These are phyloP conservation scores for Tenebrio molitor DNA, from an alignment of 1,140 invertebrate species.

Conservation along the genomic window DNA sequence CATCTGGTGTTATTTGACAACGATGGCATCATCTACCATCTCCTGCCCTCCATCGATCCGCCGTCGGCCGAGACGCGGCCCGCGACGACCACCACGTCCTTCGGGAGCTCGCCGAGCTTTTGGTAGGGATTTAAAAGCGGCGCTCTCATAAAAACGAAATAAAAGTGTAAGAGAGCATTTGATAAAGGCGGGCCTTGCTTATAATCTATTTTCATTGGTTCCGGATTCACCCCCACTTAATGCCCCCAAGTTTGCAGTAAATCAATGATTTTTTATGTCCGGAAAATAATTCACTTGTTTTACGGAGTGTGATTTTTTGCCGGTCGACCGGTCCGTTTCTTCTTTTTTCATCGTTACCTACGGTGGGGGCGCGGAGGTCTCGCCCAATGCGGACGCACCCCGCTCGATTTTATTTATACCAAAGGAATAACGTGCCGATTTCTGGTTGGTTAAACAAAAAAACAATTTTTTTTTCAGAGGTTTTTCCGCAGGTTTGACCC, in stretches of 20 bases:
- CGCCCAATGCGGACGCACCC: not conserved
- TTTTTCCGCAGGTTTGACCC: not conserved
- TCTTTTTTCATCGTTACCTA: too few relatives aligned
- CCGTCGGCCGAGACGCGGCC: not conserved
- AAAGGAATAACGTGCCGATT: not conserved
- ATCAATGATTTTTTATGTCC: conserved; percentile 48
- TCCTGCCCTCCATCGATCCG: conserved; percentile 46
- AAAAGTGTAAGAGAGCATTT: conserved; percentile 50
- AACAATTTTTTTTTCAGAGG: too few relatives aligned
- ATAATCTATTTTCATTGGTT: conserved; percentile 53
- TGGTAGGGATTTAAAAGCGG: conserved; percentile 27
- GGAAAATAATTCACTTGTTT: conserved; percentile 41
- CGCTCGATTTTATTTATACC: not conserved
- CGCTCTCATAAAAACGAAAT: conserved; percentile 46
- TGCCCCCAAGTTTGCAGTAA: conserved; percentile 44
- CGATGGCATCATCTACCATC: conserved; percentile 47
- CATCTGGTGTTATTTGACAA: conserved; percentile 51
- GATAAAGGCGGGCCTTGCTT: conserved; percentile 49
- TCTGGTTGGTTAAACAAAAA: not conserved
- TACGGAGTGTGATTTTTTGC: conserved; percentile 13
- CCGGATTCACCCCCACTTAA: conserved; percentile 47
- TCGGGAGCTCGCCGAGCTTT: too few relatives aligned
- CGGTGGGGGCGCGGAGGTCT: not conserved
- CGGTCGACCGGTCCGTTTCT: not conserved
- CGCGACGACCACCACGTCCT: too few relatives aligned